Base-by-base conservation (phyloP, 2,888 invertebrate species). In the Patella ulyssiponensis region DNA sequence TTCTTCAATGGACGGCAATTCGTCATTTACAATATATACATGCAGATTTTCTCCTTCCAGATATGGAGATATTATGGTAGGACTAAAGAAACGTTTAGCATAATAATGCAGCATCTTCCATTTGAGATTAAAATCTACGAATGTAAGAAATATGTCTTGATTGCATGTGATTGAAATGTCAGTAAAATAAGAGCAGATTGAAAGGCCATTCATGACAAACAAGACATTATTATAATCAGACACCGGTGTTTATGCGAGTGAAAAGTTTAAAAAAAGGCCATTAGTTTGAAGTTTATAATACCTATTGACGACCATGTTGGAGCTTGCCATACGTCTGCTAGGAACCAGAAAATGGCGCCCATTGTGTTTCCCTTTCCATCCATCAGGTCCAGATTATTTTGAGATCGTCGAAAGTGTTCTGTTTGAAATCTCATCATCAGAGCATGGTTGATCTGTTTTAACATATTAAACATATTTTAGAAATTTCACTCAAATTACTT, bases 261-360 rank as follows among this genome's bases (percentile, higher is more conserved):
- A 9, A 44, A 9, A 44, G 7, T 44, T 44, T n/a, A n/a, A 33
- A 44, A 44, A 44, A 44, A 7, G 0, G 7, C 7, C 44, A 44
- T 7, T 3, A 44, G 7, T 44, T 44, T 44, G 44, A 44, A 44
- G 44, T 7, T 9, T 44, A 69, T 53, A 64, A n/a, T 73, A 88
- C 88, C 87, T 44, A 87, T 80, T 12, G 88, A 86, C 11, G 88
- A 77, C 98, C 98, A 99, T 0, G 97, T 96, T 0, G 98, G 97
- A 1, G 96, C 98, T 86, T 96, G 95, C 98, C 98, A 98, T 44
- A 98, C 96, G 91, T 98, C 98, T 90, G 98, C 98, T 17, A 98
- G 92, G 91, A 99, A 98, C 98, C 98, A 99, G 91, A 97, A 99
- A 74, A 98, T 93, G 0, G 98, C 97, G 0, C 98, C 98, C 97